Conservation (phyloP, 53 echinoderm and acorn worm species). For the Zoroaster sp. region DNA sequence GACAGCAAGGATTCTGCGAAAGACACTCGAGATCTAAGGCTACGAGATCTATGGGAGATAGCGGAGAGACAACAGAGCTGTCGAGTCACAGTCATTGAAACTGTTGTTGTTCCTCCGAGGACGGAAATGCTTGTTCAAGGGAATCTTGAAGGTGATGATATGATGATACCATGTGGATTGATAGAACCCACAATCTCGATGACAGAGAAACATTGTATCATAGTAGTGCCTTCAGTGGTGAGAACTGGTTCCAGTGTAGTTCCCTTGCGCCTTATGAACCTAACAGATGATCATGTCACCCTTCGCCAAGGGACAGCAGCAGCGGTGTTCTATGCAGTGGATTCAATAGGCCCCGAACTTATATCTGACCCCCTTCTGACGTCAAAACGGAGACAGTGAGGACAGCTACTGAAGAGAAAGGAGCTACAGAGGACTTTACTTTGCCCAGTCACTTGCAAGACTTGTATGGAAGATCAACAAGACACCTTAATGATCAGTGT, state of each 20-base stretch:
- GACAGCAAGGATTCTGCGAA: no score
- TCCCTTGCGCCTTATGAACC: not conserved
- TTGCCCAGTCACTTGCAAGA: no score
- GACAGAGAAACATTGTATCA: not conserved
- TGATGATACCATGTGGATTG: not conserved
- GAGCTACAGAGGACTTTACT: not conserved
- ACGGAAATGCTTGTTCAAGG: slow-evolving; percentile 1
- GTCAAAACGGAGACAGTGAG: not conserved
- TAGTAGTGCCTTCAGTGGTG: not conserved
- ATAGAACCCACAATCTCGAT: not conserved
- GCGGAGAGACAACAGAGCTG: not conserved
- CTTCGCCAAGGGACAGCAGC: slow-evolving; percentile 1
- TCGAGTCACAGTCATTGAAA: not conserved
- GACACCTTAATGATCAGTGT: no score
- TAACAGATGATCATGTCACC: not conserved
- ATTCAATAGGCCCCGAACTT: not conserved
- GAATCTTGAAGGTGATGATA: not conserved
- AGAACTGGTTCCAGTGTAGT: not conserved
- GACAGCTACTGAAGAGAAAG: not conserved
- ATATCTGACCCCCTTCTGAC: not conserved
- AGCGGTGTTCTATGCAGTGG: not conserved
- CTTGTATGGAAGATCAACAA: no score
- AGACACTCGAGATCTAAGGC: no score
- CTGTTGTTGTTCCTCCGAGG: not conserved
- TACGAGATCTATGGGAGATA: not conserved